phyloP scores from a whole-genome alignment of 1,140 invertebrate genomes.

The Diplogasteroides magnus region DNA sequence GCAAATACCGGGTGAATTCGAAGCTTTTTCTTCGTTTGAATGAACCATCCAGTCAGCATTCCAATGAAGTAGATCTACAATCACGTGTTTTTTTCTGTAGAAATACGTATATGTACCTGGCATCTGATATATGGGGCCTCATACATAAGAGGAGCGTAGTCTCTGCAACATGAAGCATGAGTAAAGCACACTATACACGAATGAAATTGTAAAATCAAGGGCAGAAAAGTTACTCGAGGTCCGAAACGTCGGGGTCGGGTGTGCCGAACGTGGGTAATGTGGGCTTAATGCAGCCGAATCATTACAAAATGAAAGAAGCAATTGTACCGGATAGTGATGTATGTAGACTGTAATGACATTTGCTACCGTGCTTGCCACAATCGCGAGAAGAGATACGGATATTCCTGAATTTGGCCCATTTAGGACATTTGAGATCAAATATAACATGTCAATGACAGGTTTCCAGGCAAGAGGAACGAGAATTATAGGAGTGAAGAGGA shows the following conservation, averaged over 20 bases:
- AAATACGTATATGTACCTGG: not conserved
- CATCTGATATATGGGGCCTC: conserved; percentile 5
- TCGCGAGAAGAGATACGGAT: not conserved
- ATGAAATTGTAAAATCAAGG: not conserved
- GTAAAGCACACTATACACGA: too few relatives aligned
- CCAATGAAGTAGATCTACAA: conserved; percentile 11
- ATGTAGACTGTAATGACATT: conserved; percentile 11
- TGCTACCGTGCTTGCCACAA: conserved; percentile 7
- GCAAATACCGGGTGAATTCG: not conserved
- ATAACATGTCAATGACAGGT: conserved; percentile 1
- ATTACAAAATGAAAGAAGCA: not conserved
- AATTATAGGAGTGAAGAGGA: conserved; percentile 20
- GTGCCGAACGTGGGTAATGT: not conserved
- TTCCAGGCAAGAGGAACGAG: conserved; percentile 16
- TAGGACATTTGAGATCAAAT: not conserved
- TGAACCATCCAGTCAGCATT: conserved; percentile 2
- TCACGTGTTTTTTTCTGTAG: not conserved
- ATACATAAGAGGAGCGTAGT: conserved; percentile 7
- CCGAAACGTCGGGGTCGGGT: not conserved
- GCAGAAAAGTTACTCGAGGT: not conserved
- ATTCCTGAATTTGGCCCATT: not conserved
- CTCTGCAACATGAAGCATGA: not conserved
- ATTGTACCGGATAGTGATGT: conserved; percentile 7
- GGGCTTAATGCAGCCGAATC: not conserved
- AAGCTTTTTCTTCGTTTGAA: not conserved